Evolutionary conservation across 2,888 invertebrate species (phyloP).

Genomic region (Xestobium rufovillosum): DNA sequence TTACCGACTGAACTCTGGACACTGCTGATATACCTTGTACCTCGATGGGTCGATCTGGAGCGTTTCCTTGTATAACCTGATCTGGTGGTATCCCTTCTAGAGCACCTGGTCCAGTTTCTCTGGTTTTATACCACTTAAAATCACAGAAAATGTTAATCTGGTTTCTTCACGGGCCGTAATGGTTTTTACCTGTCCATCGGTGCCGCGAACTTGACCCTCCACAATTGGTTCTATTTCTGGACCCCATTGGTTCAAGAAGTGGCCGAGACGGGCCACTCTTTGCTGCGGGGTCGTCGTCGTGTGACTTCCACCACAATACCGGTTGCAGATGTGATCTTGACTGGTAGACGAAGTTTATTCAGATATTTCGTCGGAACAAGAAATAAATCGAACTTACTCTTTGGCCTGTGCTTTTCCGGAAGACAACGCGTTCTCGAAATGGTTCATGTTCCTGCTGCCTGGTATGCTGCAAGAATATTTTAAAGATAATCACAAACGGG

Average conservation of each 20-base stretch:
- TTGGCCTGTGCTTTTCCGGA: no score
- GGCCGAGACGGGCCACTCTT: conserved; percentile 56
- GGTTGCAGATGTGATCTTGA: conserved; percentile 53
- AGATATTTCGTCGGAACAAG: no score
- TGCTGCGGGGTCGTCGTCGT: conserved; percentile 66
- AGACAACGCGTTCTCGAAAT: conserved; percentile 42
- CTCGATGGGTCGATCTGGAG: no score
- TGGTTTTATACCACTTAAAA: no score
- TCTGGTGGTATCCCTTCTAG: no score
- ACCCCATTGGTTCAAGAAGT: conserved; percentile 60
- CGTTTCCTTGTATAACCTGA: no score
- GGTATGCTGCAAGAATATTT: conserved; percentile 31
- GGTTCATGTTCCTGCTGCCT: conserved; percentile 41
- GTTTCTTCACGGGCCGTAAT: no score
- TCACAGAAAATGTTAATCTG: no score
- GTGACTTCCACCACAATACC: conserved; percentile 74
- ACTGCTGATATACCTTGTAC: no score
- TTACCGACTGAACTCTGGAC: no score
- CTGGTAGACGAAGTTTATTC: no score
- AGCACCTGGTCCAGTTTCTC: no score
- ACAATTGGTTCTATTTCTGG: conserved; percentile 52
- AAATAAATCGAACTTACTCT: conserved; percentile 27
- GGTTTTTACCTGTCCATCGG: conserved; percentile 34
- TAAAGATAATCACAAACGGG: not conserved
- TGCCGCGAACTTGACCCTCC: conserved; percentile 34